Percentiles rank a stretch among this genome's conserved stretches.
Evolutionary conservation across 2,113 vertebrate genomes (phyloP).

Genomic region (Zingel zingel): DNA sequence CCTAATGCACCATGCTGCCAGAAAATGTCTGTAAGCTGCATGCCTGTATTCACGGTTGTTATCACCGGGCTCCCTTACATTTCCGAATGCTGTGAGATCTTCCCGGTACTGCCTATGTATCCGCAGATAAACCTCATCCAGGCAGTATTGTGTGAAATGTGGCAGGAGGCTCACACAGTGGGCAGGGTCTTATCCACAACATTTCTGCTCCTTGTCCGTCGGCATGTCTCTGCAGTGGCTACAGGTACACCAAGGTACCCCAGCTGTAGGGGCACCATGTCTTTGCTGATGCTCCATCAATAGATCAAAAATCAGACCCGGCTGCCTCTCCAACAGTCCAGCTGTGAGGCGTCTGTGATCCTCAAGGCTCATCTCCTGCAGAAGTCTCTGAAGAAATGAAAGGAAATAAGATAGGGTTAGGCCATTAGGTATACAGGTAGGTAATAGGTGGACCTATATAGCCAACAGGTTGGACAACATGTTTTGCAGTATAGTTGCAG

Average conservation of each 20-base stretch:
- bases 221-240: too few relatives aligned
- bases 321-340: neutral
- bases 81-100: neutral
- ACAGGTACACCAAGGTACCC: neutral
- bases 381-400: neutral
- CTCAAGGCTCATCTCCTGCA: neutral
- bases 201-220: too few relatives aligned
- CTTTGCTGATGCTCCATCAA: neutral
- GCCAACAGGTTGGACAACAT: neutral
- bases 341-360: neutral
- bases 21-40: neutral
- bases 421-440: neutral
- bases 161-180: neutral
- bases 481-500: neutral
- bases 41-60: neutral
- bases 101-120: neutral
- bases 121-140: neutral
- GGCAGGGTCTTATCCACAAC: too few relatives aligned
- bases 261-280: neutral
- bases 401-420: neutral
- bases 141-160: neutral
- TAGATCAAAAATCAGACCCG: neutral
- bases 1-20: neutral
- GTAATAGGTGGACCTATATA: neutral
- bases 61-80: neutral